These are phyloP conservation scores for Catharus minimus DNA, from an alignment of 2,113 vertebrate species.

Conservation along the genomic window DNA sequence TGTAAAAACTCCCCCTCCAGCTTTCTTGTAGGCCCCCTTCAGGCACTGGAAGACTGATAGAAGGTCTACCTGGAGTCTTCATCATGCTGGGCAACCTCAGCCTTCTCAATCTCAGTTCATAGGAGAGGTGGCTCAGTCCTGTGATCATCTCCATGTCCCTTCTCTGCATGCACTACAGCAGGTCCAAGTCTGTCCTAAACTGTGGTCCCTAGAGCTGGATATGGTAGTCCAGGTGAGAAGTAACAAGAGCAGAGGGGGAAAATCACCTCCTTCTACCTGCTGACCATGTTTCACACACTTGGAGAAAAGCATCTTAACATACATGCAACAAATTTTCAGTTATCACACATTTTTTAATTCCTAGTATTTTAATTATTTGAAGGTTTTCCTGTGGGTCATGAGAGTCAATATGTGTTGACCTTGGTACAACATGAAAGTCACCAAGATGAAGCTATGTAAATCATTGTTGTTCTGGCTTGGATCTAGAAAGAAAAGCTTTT, in stretches of 20 bases:
- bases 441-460: background rate
- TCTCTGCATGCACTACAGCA: rapidly evolving
- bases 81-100: background rate
- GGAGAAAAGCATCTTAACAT: background rate
- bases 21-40: background rate
- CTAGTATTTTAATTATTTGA: background rate
- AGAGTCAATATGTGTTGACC: background rate
- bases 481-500: background rate
- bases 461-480: background rate
- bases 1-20: background rate
- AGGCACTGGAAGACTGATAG: background rate
- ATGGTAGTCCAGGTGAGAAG: background rate
- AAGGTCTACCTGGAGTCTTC: rapidly evolving
- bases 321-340: background rate
- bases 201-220: background rate
- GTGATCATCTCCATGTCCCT: background rate
- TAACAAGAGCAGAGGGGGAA: rapidly evolving
- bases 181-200: rapidly evolving
- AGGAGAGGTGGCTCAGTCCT: rapidly evolving
- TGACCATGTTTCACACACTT: rapidly evolving
- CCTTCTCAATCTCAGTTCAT: background rate
- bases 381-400: background rate
- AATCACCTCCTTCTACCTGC: rapidly evolving
- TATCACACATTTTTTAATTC: background rate
- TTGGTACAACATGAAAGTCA: background rate